Conservation (phyloP, 2,888 invertebrate genomes). For the Mongoloraphidia duomilia region DNA sequence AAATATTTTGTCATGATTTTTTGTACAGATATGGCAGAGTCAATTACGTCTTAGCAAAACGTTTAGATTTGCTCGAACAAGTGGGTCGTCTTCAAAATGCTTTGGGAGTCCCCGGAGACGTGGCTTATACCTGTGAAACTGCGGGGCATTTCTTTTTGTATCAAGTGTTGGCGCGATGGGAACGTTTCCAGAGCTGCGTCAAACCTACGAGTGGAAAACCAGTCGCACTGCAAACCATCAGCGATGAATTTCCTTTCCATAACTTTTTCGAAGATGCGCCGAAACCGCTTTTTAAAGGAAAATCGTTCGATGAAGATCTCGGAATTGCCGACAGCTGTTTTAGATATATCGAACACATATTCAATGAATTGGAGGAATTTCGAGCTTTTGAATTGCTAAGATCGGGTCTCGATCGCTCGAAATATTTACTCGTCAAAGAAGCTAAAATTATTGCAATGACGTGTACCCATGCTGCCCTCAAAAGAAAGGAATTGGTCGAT, state of each 20-base stretch:
- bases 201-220: slow-evolving; percentile 32
- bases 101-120: slow-evolving; percentile 72
- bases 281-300: slow-evolving; percentile 76
- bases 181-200: slow-evolving; percentile 58
- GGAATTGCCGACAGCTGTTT: slow-evolving; percentile 88
- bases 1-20: slow-evolving; percentile 3
- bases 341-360: slow-evolving; percentile 86
- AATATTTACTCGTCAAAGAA: slow-evolving; percentile 93
- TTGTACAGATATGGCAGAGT: slow-evolving; percentile 79
- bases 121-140: slow-evolving; percentile 95
- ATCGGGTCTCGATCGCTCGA: slow-evolving; percentile 88
- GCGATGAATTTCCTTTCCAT: slow-evolving; percentile 81
- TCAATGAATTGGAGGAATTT: slow-evolving; percentile 94
- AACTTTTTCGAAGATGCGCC: slow-evolving; percentile 89
- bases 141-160: slow-evolving; percentile 96
- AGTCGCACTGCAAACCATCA: slow-evolving; percentile 39
- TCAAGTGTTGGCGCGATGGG: slow-evolving; percentile 85
- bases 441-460: slow-evolving; percentile 99
- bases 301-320: slow-evolving; percentile 65
- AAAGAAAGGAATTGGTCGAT: slow-evolving; percentile 89
- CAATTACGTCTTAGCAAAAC: slow-evolving; percentile 91
- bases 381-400: slow-evolving; percentile 92
- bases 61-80: slow-evolving; percentile 73
- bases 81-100: slow-evolving; percentile 82
- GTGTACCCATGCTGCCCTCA: slow-evolving; percentile 97